phyloP scores from a whole-genome alignment of 2,113 vertebrate species.

The Phalacrocorax brasilianus region DNA sequence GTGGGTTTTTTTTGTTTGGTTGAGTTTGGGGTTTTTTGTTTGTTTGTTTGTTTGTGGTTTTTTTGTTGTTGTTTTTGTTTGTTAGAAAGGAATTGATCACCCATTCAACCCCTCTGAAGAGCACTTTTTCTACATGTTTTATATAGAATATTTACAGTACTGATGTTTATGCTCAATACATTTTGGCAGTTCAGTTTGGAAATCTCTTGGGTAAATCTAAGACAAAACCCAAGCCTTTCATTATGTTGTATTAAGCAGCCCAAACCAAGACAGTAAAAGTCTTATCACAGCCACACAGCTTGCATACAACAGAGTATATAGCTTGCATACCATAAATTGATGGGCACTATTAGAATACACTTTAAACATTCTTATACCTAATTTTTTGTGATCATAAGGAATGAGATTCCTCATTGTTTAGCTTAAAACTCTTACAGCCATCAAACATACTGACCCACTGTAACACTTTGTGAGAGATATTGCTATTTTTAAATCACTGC shows the following conservation, averaged over 20 bases:
- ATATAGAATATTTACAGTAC: background rate
- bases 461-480: background rate
- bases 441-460: background rate
- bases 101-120: background rate
- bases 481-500: background rate
- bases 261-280: background rate
- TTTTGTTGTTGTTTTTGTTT: background rate
- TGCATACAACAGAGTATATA: background rate
- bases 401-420: background rate
- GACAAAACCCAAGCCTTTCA: background rate
- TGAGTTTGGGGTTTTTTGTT: no score
- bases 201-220: background rate
- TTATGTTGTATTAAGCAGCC: background rate
- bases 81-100: background rate
- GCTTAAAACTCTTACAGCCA: background rate
- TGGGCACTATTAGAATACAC: background rate
- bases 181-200: background rate
- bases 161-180: background rate
- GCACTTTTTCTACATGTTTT: background rate
- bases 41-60: no score
- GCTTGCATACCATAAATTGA: background rate
- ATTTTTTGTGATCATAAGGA: background rate
- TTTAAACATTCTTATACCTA: background rate
- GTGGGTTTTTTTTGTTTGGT: no score
- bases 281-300: background rate